Conservation (phyloP, 2,113 vertebrate species). For the Eurypyga helias region DNA sequence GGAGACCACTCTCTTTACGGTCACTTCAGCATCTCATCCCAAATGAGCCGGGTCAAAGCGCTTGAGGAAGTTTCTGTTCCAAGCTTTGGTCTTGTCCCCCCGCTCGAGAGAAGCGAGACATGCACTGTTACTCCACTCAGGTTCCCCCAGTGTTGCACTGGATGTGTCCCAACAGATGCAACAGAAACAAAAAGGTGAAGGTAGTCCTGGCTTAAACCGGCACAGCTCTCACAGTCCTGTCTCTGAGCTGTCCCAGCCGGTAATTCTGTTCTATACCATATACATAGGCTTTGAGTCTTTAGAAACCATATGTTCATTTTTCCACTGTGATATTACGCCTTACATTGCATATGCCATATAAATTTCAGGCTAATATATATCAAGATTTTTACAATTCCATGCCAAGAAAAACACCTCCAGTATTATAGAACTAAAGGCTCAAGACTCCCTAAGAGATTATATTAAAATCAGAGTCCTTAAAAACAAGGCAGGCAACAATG, state of each 20-base stretch:
- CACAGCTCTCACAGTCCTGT: fast-evolving
- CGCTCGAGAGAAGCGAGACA: fast-evolving
- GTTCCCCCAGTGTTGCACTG: not conserved
- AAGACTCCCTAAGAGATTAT: not conserved
- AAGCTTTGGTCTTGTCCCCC: not conserved
- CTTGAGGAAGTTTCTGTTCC: not conserved
- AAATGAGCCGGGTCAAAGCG: not conserved
- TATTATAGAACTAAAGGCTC: not conserved
- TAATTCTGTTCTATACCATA: not conserved
- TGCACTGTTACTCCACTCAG: not conserved
- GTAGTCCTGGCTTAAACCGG: not conserved
- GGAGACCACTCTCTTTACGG: not conserved
- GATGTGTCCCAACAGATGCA: not conserved
- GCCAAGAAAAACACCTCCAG: not conserved
- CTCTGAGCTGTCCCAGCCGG: not conserved
- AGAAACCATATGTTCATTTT: not conserved
- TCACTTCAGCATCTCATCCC: not conserved
- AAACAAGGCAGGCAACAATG: not conserved
- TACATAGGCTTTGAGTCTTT: not conserved
- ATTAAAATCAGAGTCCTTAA: not conserved
- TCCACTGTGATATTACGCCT: not conserved
- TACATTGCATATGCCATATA: not conserved
- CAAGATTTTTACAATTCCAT: not conserved
- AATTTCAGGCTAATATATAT: not conserved
- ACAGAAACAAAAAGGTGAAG: not conserved